A percentile compares a stretch with the other conserved stretches of the same genome.
Conservation (phyloP, 2,888 invertebrate genomes). For the Synanthedon myopaeformis region DNA sequence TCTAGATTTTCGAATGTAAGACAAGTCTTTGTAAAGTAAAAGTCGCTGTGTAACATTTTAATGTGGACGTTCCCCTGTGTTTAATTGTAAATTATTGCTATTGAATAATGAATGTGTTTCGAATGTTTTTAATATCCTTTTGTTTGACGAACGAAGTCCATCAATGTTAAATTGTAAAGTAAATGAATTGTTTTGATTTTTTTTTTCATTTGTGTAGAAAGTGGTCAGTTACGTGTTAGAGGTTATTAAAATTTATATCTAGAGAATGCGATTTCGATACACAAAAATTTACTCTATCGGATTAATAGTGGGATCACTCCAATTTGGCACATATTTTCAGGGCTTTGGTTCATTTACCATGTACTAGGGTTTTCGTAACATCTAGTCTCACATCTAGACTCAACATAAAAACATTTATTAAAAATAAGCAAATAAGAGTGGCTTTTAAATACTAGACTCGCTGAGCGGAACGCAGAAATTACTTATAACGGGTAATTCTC, state of each 20-base stretch:
- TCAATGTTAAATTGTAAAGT: background rate
- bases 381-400: too few species aligned
- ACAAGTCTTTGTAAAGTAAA: conserved; percentile 28
- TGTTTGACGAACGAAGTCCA: conserved; percentile 1
- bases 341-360: too few species aligned
- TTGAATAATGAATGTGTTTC: conserved; percentile 23
- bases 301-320: too few species aligned
- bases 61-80: conserved; percentile 50
- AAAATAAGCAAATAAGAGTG: too few species aligned
- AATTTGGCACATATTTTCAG: too few species aligned
- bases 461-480: too few species aligned
- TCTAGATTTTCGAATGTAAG: conserved; percentile 41
- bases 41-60: conserved; percentile 48
- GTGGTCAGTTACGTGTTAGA: conserved; percentile 21
- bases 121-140: conserved; percentile 21
- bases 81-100: conserved; percentile 57
- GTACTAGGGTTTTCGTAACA: too few species aligned
- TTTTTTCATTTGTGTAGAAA: conserved; percentile 29
- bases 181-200: background rate
- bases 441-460: too few species aligned
- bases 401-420: too few species aligned
- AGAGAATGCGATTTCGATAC: background rate
- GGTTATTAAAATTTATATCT: conserved; percentile 13
- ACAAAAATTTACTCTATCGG: too few species aligned
- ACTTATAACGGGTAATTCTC: too few species aligned